These are phyloP conservation scores for Melanogrammus aeglefinus DNA, from an alignment of 2,797 vertebrate genomes.

Conservation along the genomic window DNA sequence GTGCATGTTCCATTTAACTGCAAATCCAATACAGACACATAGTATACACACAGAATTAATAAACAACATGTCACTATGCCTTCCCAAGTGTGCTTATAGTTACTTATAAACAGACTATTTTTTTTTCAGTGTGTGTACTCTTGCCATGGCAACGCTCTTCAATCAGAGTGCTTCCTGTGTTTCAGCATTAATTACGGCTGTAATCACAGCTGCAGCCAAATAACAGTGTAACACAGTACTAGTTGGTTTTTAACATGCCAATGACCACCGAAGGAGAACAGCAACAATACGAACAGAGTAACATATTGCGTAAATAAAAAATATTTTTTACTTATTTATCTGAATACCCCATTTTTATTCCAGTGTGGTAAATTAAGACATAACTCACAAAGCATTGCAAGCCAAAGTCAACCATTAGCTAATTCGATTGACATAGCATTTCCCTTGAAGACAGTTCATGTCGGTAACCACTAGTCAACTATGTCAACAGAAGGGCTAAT, in stretches of 20 bases:
- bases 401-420: background rate
- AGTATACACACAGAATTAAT: background rate
- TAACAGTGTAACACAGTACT: background rate
- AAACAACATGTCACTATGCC: background rate
- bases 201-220: constrained; percentile 6
- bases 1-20: background rate
- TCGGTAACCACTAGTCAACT: background rate
- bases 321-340: background rate
- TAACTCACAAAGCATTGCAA: no score
- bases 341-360: background rate
- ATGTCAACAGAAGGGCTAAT: background rate
- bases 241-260: background rate
- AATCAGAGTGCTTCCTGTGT: constrained; percentile 1
- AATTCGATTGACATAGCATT: background rate
- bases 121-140: background rate
- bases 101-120: background rate
- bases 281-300: background rate
- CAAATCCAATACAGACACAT: background rate
- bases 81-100: background rate
- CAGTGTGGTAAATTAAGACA: no score
- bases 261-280: background rate
- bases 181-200: background rate
- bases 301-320: background rate
- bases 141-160: background rate
- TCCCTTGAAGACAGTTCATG: background rate